phyloP scores from a whole-genome alignment of 2,888 invertebrate species.

The Plagodis pulveraria region DNA sequence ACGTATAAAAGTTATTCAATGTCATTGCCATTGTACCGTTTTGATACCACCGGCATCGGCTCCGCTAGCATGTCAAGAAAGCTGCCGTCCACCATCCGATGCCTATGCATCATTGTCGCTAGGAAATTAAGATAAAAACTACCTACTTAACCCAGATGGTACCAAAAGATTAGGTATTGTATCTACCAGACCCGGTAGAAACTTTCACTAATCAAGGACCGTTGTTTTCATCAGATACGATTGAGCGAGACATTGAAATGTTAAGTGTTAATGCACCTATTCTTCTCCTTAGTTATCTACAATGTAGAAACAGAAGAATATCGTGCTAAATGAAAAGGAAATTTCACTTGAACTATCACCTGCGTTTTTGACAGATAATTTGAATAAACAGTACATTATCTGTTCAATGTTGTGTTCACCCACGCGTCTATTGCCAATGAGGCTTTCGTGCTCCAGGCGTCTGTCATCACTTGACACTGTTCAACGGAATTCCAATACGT shows the following conservation, averaged over 20 bases:
- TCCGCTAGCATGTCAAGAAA: constrained; percentile 18
- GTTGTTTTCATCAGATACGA: constrained; percentile 36
- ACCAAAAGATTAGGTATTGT: constrained; percentile 35
- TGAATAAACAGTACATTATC: constrained; percentile 41
- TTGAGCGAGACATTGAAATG: constrained; percentile 26
- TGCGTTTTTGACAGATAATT: constrained; percentile 36
- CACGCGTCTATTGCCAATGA: constrained; percentile 40
- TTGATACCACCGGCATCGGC: constrained; percentile 15
- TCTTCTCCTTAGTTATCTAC: constrained; percentile 20
- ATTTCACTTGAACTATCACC: constrained; percentile 45
- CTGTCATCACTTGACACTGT: constrained; percentile 54
- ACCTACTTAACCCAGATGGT: constrained; percentile 38
- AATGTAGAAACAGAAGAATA: constrained; percentile 13
- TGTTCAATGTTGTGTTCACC: constrained; percentile 43
- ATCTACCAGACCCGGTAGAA: constrained; percentile 13
- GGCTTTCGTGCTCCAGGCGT: constrained; percentile 45
- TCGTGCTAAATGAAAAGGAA: constrained; percentile 33
- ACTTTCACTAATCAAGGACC: constrained; percentile 39
- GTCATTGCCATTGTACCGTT: constrained; percentile 52
- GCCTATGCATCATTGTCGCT: constrained; percentile 31
- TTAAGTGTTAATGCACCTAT: constrained; percentile 26
- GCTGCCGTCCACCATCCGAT: constrained; percentile 2
- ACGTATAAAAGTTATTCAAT: constrained; percentile 54
- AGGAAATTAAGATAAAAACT: constrained; percentile 34
- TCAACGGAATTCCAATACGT: constrained; percentile 37